phyloP scores from a whole-genome alignment of 2,888 invertebrate genomes.

The Diogma glabrata region DNA sequence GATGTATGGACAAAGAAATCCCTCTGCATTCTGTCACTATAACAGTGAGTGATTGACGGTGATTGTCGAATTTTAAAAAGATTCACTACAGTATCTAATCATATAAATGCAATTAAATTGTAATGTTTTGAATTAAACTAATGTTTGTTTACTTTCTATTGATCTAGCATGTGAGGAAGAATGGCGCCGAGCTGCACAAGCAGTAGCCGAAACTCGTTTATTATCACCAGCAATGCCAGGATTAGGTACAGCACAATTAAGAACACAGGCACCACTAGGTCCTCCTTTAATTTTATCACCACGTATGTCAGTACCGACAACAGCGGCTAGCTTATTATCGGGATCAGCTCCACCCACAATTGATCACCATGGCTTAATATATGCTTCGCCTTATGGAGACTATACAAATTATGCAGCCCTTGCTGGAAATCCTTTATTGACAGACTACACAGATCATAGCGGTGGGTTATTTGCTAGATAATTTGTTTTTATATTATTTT shows the following conservation, averaged over 20 bases:
- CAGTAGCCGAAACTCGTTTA: slow-evolving; percentile 67
- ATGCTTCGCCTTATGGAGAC: slow-evolving; percentile 68
- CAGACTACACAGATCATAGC: slow-evolving; percentile 86
- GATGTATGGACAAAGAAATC: too few relatives aligned
- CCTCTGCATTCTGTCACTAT: too few relatives aligned
- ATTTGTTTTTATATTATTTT: slow-evolving; percentile 25
- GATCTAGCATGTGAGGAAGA: slow-evolving; percentile 55
- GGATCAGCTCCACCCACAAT: slow-evolving; percentile 51
- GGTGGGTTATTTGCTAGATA: slow-evolving; percentile 89
- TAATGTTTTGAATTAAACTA: too few relatives aligned
- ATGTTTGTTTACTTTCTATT: too few relatives aligned
- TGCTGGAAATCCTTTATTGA: slow-evolving; percentile 65
- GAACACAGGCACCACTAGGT: slow-evolving; percentile 61
- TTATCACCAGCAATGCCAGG: slow-evolving; percentile 48
- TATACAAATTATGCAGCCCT: slow-evolving; percentile 85
- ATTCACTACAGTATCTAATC: too few relatives aligned
- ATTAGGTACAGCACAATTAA: slow-evolving; percentile 48
- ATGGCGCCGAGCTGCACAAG: slow-evolving; percentile 72
- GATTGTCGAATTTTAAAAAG: too few relatives aligned
- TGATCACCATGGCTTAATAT: slow-evolving; percentile 75
- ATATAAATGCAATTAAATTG: too few relatives aligned
- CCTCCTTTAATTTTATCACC: slow-evolving; percentile 89
- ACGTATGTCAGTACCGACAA: slow-evolving; percentile 71
- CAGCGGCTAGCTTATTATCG: slow-evolving; percentile 49
- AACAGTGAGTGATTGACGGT: too few relatives aligned